A percentile compares a stretch with the other conserved stretches of the same genome.
Conservation (phyloP, 2,113 vertebrate species). For the Nestor notabilis region DNA sequence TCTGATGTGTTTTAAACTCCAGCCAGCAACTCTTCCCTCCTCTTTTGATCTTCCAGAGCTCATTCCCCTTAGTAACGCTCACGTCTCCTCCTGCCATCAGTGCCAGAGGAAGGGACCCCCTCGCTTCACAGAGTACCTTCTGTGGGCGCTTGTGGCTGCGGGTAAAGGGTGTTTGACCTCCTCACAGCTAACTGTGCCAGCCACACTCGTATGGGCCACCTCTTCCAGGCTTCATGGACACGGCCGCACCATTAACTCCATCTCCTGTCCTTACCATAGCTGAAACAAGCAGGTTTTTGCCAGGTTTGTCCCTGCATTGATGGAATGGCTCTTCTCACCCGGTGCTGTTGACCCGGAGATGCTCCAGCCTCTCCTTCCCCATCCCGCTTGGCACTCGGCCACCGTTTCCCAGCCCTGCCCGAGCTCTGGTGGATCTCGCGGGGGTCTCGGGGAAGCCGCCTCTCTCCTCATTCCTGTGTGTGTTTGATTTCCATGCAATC, state of each 20-base stretch:
- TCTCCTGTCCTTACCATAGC: background rate
- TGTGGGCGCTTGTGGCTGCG: background rate
- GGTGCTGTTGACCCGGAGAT: background rate
- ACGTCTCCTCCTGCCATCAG: background rate
- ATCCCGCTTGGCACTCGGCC: background rate
- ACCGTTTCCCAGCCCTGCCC: background rate
- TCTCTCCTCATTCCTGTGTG: conserved; percentile 61
- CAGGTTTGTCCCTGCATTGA: background rate
- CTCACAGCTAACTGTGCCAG: conserved; percentile 1
- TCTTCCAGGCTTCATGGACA: background rate
- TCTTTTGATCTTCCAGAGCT: conserved; percentile 28
- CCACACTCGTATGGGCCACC: background rate
- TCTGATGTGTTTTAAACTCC: background rate
- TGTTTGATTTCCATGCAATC: conserved; percentile 80
- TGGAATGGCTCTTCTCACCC: background rate
- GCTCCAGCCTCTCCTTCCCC: background rate
- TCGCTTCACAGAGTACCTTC: conserved; percentile 2
- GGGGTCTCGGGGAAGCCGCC: background rate
- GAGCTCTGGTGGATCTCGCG: background rate
- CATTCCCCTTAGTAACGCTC: background rate
- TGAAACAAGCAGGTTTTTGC: conserved; percentile 4
- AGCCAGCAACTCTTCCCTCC: conserved; percentile 11
- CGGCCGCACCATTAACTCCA: background rate
- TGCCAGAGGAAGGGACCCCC: conserved; percentile 57
- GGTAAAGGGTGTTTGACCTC: conserved; percentile 1